Conservation (phyloP, 2,797 vertebrate genomes). For the Cheirogaleus major region DNA sequence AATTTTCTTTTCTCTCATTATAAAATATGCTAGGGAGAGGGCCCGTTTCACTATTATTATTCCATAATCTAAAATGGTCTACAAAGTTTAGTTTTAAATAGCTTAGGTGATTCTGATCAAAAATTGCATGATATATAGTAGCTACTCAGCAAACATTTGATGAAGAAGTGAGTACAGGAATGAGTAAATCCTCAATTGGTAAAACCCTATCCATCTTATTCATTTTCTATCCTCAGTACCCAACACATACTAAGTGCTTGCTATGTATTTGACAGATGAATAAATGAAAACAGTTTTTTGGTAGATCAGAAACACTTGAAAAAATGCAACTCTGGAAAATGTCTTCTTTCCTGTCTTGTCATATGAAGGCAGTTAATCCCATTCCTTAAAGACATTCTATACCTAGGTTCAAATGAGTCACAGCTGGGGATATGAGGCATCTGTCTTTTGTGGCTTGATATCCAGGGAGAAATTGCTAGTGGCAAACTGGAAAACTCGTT, state of each 20-base stretch:
- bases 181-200: neutral
- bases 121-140: neutral
- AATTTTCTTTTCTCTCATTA: neutral
- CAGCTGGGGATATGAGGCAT: neutral
- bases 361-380: neutral
- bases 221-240: neutral
- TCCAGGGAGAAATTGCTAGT: neutral
- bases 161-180: neutral
- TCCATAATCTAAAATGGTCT: neutral
- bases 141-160: neutral
- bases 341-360: neutral
- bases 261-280: neutral
- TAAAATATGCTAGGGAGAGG: neutral
- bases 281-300: neutral
- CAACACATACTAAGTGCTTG: neutral
- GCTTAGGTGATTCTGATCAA: neutral
- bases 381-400: neutral
- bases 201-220: neutral
- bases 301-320: neutral
- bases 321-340: neutral
- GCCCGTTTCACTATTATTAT: neutral
- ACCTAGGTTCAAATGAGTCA: neutral
- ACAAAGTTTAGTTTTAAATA: neutral
- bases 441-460: neutral
- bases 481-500: conserved; percentile 18